These are phyloP conservation scores for Epsilonema sp. DNA, from an alignment of 2,888 invertebrate species.

Conservation along the genomic window DNA sequence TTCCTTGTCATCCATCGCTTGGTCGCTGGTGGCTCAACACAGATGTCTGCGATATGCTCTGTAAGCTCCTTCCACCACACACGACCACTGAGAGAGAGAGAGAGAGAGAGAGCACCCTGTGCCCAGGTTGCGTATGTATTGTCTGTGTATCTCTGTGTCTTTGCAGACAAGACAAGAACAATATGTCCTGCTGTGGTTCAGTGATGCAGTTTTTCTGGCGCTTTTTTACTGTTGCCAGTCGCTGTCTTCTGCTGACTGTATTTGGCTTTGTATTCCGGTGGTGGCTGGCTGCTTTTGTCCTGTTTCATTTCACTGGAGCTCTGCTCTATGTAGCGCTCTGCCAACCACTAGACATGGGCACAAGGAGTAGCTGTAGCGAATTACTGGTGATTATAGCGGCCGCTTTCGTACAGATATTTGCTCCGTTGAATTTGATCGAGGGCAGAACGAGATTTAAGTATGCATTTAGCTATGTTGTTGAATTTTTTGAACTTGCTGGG, in stretches of 20 bases:
- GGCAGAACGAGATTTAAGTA: conserved; percentile 1
- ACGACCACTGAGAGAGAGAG: too few relatives aligned
- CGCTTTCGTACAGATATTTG: conserved; percentile 1
- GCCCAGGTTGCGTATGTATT: too few relatives aligned
- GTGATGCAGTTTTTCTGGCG: not conserved
- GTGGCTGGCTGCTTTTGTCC: not conserved
- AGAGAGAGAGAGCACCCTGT: too few relatives aligned
- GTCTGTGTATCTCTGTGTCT: too few relatives aligned
- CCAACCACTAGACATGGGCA: too few relatives aligned
- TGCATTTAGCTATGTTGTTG: not conserved
- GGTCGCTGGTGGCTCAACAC: conserved; percentile 2
- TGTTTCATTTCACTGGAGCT: not conserved
- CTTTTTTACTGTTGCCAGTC: not conserved
- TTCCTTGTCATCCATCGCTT: not conserved
- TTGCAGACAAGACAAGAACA: conserved; percentile 1
- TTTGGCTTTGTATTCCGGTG: not conserved
- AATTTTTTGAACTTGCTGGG: not conserved
- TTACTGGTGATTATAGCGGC: not conserved
- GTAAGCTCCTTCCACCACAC: too few relatives aligned
- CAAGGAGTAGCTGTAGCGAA: not conserved
- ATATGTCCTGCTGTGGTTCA: not conserved
- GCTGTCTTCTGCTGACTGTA: not conserved
- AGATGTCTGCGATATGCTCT: not conserved
- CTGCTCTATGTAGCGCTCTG: not conserved
- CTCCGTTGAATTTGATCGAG: conserved; percentile 3